phyloP scores from a whole-genome alignment of 2,888 invertebrate genomes.

The Hypomecis atomaria region DNA sequence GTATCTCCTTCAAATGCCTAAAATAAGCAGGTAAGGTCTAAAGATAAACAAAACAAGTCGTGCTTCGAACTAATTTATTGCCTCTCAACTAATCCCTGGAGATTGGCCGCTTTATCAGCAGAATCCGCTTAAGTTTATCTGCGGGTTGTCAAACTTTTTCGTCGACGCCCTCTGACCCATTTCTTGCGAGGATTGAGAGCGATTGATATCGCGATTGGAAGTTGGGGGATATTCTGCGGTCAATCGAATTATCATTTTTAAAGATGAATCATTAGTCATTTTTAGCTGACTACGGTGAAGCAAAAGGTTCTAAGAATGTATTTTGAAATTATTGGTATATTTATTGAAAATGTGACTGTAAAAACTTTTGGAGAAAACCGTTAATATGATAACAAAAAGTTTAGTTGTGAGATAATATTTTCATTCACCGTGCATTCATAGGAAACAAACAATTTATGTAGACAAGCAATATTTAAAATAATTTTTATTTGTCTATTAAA shows the following conservation, averaged over 20 bases:
- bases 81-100: slow-evolving; percentile 35
- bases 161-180: slow-evolving; percentile 6
- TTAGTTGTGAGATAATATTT: too few relatives aligned
- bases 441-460: too few relatives aligned
- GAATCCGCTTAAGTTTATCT: slow-evolving; percentile 37
- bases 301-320: too few relatives aligned
- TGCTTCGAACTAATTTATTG: slow-evolving; percentile 33
- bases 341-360: too few relatives aligned
- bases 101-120: slow-evolving; percentile 38
- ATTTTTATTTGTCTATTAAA: too few relatives aligned
- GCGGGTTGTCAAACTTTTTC: slow-evolving; percentile 26
- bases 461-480: too few relatives aligned
- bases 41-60: slow-evolving; percentile 36
- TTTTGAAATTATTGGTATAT: too few relatives aligned
- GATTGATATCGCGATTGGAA: background rate
- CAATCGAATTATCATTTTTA: background rate
- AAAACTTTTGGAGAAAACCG: too few relatives aligned
- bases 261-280: background rate
- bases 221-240: background rate
- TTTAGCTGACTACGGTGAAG: too few relatives aligned
- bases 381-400: too few relatives aligned
- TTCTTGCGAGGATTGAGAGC: slow-evolving; percentile 1
- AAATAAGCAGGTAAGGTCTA: slow-evolving; percentile 12
- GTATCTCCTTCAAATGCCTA: background rate
- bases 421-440: too few relatives aligned